phyloP scores from a whole-genome alignment of 2,113 vertebrate species.

The Tachycineta bicolor region DNA sequence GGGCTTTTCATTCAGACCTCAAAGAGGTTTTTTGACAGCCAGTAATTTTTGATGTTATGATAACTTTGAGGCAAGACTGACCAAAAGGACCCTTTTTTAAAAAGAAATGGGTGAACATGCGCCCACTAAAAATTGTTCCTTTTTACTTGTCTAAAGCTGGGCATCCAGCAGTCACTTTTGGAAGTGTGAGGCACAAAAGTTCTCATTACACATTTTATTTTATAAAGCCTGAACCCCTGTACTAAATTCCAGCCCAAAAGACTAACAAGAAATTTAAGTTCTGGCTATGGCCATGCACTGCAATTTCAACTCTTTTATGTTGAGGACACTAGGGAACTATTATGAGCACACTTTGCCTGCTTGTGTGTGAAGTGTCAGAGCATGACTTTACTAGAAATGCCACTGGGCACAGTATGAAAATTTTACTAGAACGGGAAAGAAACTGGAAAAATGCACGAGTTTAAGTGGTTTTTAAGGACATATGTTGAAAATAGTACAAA shows the following conservation, averaged over 20 bases:
- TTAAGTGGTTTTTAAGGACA: neutral
- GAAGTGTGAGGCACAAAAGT: neutral
- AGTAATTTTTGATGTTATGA: neutral
- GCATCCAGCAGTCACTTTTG: neutral
- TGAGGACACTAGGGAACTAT: neutral
- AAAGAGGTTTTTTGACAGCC: neutral
- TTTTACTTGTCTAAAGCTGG: neutral
- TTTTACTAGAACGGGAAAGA: neutral
- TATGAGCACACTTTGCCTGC: neutral
- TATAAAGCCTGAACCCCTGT: neutral
- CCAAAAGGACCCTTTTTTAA: neutral
- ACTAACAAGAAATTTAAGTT: neutral
- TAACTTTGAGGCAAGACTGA: neutral
- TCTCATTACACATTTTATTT: neutral
- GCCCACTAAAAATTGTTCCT: neutral
- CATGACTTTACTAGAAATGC: neutral
- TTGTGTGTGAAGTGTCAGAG: neutral
- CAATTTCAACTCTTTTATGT: neutral
- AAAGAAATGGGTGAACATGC: neutral
- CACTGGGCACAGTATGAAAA: neutral
- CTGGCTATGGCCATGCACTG: neutral
- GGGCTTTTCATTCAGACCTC: neutral
- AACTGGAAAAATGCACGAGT: neutral
- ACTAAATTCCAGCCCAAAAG: neutral
- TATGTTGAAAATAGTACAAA: neutral